Evolutionary conservation across 2,113 vertebrate species (phyloP), one percentile per base, ranked within the genome.

Genomic region (Ptilonorhynchus violaceus): DNA sequence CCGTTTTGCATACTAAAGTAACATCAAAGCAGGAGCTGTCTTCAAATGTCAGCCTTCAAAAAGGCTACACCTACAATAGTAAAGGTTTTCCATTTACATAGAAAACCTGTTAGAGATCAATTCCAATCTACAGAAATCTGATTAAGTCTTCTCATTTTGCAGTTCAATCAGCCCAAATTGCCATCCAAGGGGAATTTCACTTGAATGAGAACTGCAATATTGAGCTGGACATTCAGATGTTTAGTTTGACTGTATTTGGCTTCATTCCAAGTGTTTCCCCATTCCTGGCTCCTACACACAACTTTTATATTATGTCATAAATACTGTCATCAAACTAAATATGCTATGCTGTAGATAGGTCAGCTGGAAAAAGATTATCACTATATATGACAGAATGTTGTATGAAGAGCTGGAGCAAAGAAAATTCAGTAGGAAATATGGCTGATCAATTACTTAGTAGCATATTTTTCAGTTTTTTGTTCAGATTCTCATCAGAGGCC

Each of bases 301-400:
- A 37, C 68, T 96, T 95, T 89, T 85, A 75, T 85, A 85, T 79
- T 87, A 50, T 82, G 76, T 42, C 58, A 94, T 95, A 96, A 96
- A 93, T 92, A 78, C 31, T 85, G 69, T 87, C 52, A 92, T 92
- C 85, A 87, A 41, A 81, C 72, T 72, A 77, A 94, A 91, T 62
- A 79, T 72, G 17, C 25, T 74, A 19, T 78, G 60, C 47, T 84
- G 52, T 63, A 81, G 56, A 87, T 86, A 87, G 73, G 79, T 94
- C 91, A 94, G 6, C 16, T 85, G 88, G 86, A 87, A 94, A 97
- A 96, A 79, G 23, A 44, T 89, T 87, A 81, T 78, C 76, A 69
- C 53, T 68, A 23, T 58, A 72, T 56, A 91, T 55, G 68, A 76
- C 37, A 89, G 79, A 81, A 93, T 46, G 12, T 63, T 91, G 11